Evolutionary conservation across 2,888 invertebrate genomes (phyloP).

Genomic region (Bimastos eiseni): DNA sequence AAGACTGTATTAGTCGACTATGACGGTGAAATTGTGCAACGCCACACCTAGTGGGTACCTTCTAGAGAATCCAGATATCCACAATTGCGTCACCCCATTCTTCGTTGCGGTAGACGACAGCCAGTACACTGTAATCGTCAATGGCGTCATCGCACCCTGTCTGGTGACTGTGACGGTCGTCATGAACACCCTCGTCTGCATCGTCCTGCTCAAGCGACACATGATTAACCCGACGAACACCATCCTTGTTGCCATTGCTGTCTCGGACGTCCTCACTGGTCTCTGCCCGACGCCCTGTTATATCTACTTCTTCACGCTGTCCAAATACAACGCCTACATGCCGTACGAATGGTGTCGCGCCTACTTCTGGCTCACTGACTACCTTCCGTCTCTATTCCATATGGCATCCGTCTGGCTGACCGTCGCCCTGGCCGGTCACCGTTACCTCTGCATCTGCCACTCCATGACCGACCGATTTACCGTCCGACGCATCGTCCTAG

Average conservation of each 20-base stretch:
- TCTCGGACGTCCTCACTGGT: constrained; percentile 87
- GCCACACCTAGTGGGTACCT: too few species aligned
- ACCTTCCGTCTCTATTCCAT: constrained; percentile 55
- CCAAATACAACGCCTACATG: constrained; percentile 81
- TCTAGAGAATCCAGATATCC: background rate
- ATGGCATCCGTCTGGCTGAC: constrained; percentile 40
- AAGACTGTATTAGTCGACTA: too few species aligned
- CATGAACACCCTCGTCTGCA: constrained; percentile 86
- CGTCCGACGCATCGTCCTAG: constrained; percentile 71
- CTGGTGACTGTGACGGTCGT: constrained; percentile 82
- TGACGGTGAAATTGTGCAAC: too few species aligned
- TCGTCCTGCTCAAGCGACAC: constrained; percentile 77
- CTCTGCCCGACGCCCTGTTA: constrained; percentile 68
- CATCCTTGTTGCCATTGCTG: constrained; percentile 88
- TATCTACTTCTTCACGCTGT: constrained; percentile 87
- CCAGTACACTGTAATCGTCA: constrained; percentile 61
- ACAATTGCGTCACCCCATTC: background rate
- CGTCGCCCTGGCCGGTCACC: constrained; percentile 66
- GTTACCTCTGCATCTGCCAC: constrained; percentile 93
- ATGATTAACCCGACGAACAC: constrained; percentile 90
- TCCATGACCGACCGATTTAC: constrained; percentile 82
- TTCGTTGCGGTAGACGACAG: background rate
- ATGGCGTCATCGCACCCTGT: constrained; percentile 80
- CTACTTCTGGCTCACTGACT: constrained; percentile 64
- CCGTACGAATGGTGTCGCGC: constrained; percentile 77